Percentiles rank a stretch among this genome's conserved stretches.
Conservation (phyloP, 2,113 vertebrate genomes). For the Bujurquina vittata region DNA sequence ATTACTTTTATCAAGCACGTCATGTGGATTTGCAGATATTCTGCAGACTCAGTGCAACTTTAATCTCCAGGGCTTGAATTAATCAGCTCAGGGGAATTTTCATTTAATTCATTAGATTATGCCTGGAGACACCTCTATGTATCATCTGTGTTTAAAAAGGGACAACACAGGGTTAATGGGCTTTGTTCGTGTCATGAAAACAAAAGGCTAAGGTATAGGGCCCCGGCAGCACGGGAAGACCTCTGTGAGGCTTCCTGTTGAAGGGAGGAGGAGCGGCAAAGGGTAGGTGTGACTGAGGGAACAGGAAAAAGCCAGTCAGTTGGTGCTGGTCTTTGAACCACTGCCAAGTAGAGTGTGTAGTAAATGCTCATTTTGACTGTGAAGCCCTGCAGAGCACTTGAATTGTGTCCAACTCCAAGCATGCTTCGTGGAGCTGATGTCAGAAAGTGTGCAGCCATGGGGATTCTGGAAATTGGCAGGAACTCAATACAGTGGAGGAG, state of each 20-base stretch:
- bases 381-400: slow-evolving; percentile 54
- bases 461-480: slow-evolving; percentile 72
- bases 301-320: slow-evolving; percentile 39
- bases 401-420: slow-evolving; percentile 53
- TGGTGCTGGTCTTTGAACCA: slow-evolving; percentile 57
- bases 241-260: slow-evolving; percentile 46
- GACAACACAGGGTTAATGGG: slow-evolving; percentile 36
- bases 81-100: not conserved
- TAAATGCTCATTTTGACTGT: slow-evolving; percentile 58
- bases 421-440: slow-evolving; percentile 66
- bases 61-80: not conserved
- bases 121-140: not conserved
- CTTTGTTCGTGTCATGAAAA: slow-evolving; percentile 38
- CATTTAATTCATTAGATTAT: not conserved
- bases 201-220: slow-evolving; percentile 42
- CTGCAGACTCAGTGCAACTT: not conserved
- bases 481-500: slow-evolving; percentile 48
- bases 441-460: slow-evolving; percentile 66
- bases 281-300: slow-evolving; percentile 42
- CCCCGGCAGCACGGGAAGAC: slow-evolving; percentile 25
- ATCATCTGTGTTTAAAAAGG: slow-evolving; percentile 42
- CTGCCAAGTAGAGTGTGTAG: slow-evolving; percentile 56
- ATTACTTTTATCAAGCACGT: not conserved
- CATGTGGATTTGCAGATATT: not conserved
- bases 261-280: slow-evolving; percentile 21